Evolutionary conservation across 2,888 invertebrate species (phyloP).

Genomic region (Fragum fragum): DNA sequence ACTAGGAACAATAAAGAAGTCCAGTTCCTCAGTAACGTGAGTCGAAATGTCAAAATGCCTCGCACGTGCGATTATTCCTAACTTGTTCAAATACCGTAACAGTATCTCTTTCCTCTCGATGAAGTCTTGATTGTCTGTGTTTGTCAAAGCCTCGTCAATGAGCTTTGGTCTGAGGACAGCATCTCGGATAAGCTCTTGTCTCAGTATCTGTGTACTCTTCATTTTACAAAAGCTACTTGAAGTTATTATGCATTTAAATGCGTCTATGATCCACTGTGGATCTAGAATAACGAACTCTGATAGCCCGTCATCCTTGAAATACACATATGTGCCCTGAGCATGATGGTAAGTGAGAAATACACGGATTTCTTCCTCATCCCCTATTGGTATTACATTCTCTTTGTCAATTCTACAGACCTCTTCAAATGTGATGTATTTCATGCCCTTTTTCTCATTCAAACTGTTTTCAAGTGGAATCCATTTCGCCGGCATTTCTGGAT

Average conservation of each 20-base stretch:
- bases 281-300: slow-evolving; percentile 37
- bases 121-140: slow-evolving; percentile 20
- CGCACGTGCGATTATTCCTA: slow-evolving; percentile 30
- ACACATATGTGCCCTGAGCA: slow-evolving; percentile 32
- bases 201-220: not conserved
- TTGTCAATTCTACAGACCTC: slow-evolving; percentile 22
- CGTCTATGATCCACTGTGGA: slow-evolving; percentile 41
- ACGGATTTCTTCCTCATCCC: slow-evolving; percentile 25
- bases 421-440: slow-evolving; percentile 23
- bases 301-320: slow-evolving; percentile 34
- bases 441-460: not conserved
- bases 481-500: slow-evolving; percentile 30
- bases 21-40: slow-evolving; percentile 4
- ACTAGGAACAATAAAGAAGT: slow-evolving; percentile 34
- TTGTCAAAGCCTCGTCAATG: slow-evolving; percentile 28
- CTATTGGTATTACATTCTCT: slow-evolving; percentile 16
- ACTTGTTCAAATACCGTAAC: slow-evolving; percentile 27
- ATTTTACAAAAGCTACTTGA: slow-evolving; percentile 34
- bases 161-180: slow-evolving; percentile 22
- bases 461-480: slow-evolving; percentile 43
- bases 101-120: slow-evolving; percentile 24
- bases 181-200: slow-evolving; percentile 15
- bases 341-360: slow-evolving; percentile 42
- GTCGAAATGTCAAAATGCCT: slow-evolving; percentile 4
- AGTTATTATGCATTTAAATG: slow-evolving; percentile 48